Evolutionary conservation across 2,797 vertebrate genomes (phyloP), one percentile per base, ranked within the genome.

Genomic region (Poliocrania exsul): DNA sequence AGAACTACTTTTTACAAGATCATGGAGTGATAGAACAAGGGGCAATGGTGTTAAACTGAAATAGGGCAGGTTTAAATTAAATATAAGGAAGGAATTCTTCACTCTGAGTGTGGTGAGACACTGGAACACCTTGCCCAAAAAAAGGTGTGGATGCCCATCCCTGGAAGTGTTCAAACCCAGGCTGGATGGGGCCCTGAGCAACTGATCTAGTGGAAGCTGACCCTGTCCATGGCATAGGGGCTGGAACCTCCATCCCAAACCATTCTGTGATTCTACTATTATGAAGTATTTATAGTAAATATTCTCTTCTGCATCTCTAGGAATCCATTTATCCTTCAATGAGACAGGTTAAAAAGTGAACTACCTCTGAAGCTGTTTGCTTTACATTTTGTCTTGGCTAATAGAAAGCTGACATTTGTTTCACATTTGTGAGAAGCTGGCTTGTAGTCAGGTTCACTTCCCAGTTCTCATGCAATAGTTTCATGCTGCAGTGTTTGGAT

Each of bases 401-500:
- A 89, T 49, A 44, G 75, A 88, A 81, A 8, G 75, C 49, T 87
- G 93, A 95, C 94, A 96, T 96, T 95, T 95, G 94, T 95, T 96
- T 97, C 86, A 42, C 95, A 96, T 96, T 94, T 95, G 92, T 49
- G 54, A 83, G 62, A 44, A 72, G 38, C 81, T 96, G 93, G 91
- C 95, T 91, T 91, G 65, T n/a, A 83, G 70, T 95, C 91, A 92
- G 91, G 44, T 90, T 94, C 58, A 72, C 82, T 96, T 95, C 87
- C 87, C 82, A 93, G 81, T 95, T 97, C 94, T 94, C 96, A 96
- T 80, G 65, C 79, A 94, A 81, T 46, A 51, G 79, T 73, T 94
- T 77, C 65, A 56, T 66, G 57, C 62, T 95, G 75, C 44, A 73
- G 72, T 46, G 70, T 77, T 93, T 94, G 79, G 80, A 93, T 94